Evolutionary conservation across 37 sponge, comb jelly and placozoan species (phyloP), one percentile per base, ranked within the genome.

Genomic region (Chondrilla cf. caribensis): DNA sequence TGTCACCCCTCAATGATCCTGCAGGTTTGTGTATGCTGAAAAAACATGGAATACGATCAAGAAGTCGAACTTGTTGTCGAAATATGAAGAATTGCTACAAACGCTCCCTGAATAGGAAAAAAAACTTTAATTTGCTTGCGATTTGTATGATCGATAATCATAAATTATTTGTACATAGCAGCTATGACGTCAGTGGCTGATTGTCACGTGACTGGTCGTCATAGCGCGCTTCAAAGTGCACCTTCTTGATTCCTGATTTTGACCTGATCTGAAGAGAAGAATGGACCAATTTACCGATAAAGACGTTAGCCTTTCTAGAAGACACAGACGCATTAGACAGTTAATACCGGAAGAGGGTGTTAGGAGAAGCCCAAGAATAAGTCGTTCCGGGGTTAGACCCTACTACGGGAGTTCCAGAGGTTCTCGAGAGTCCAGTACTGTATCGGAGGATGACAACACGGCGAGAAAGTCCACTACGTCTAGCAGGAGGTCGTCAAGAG

Each of bases 1-100:
- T 26, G 6, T 7, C 28, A 9, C 64, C 22, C 64, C 15, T 70
- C 38, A 8, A 37, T 24, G 2, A 55, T 24, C 25, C 37, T 73
- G n/a, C 82, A 88, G 88, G 88, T 85, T 81, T 59, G 81, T 84
- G 0, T 87, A 85, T 59, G 85, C 88, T 38, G 43, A 82, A 7
- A 66, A 77, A 32, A 67, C 55, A 38, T 87, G 88, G 88, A 37
- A 82, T 21, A 78, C 55, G 3, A 78, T 91, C 29, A 91, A 91
- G 80, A 91, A 87, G 70, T 81, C 87, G 39, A 72, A 91, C 37
- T 72, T 87, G 21, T 9, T 84, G 28, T 21, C 75, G 6, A 73
- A 73, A 6, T 73, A 73, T 42, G 76, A 73, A 43, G 76, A 73
- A 42, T 38, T 73, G 43, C 38, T 73, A 3, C 43, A 73, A 73